phyloP scores from a whole-genome alignment of 2,113 vertebrate genomes.

The Silurus asotus region DNA sequence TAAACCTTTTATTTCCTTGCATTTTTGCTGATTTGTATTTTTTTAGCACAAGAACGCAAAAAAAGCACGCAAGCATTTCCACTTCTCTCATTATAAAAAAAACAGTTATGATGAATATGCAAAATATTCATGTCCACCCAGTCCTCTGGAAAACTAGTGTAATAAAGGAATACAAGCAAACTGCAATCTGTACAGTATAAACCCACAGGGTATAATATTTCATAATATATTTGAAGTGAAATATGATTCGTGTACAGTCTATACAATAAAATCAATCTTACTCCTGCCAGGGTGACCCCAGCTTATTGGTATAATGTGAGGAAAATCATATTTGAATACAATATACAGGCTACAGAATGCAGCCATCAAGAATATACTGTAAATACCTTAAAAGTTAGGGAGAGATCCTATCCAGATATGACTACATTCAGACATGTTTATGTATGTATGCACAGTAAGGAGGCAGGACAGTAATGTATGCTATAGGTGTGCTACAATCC shows the following conservation, averaged over 20 bases:
- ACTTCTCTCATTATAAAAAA: constrained; percentile 13
- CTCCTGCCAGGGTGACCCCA: background rate
- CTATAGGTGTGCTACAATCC: background rate
- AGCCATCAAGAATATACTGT: background rate
- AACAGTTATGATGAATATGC: constrained; percentile 9
- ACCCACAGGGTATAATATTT: background rate
- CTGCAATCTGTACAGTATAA: background rate
- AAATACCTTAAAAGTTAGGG: background rate
- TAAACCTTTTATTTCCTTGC: background rate
- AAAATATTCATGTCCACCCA: constrained; percentile 15
- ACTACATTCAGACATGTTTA: background rate
- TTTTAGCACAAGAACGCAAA: background rate
- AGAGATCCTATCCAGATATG: background rate
- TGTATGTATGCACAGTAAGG: background rate
- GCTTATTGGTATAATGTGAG: background rate
- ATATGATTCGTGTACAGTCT: background rate
- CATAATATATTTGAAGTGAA: background rate
- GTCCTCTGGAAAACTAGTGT: constrained; percentile 54
- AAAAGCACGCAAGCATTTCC: background rate
- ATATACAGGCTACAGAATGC: background rate
- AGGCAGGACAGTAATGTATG: background rate
- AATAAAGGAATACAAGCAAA: constrained; percentile 12
- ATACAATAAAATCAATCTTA: background rate
- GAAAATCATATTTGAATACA: background rate
- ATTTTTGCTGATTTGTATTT: background rate